These are phyloP conservation scores for Daboia siamensis DNA, from an alignment of 2,113 vertebrate species.

Conservation along the genomic window DNA sequence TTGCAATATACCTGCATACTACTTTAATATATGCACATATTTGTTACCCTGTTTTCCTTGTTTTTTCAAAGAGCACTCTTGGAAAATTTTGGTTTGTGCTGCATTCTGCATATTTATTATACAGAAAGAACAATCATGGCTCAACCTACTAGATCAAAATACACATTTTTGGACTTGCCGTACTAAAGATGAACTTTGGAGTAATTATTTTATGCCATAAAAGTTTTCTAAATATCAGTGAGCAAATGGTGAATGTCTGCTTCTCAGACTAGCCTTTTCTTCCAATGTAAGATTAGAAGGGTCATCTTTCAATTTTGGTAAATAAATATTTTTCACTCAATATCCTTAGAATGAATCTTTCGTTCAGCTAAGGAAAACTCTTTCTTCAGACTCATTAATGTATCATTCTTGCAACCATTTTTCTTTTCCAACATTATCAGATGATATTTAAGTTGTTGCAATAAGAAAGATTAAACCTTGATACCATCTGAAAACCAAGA, in stretches of 20 bases:
- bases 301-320: conserved; percentile 8
- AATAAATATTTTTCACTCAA: conserved; percentile 22
- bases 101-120: conserved; percentile 18
- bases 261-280: conserved; percentile 41
- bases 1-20: neutral
- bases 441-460: conserved; percentile 39
- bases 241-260: conserved; percentile 35
- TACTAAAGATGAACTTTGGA: conserved; percentile 2
- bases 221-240: conserved; percentile 2
- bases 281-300: conserved; percentile 6
- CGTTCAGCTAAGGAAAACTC: neutral
- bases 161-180: neutral
- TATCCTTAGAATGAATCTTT: conserved; percentile 42
- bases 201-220: conserved; percentile 6
- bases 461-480: conserved; percentile 55
- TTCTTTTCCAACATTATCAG: conserved; percentile 42
- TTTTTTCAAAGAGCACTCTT: neutral
- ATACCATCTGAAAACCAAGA: conserved; percentile 54
- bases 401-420: conserved; percentile 40
- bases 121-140: neutral
- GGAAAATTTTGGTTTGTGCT: neutral
- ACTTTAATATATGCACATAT: neutral
- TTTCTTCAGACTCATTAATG: conserved; percentile 40
- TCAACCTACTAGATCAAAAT: conserved; percentile 38
- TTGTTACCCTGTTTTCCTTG: neutral